A percentile compares a stretch with the other conserved stretches of the same genome.
phyloP scores from a whole-genome alignment of 2,888 invertebrate species.

The Polymixis flavicincta region DNA sequence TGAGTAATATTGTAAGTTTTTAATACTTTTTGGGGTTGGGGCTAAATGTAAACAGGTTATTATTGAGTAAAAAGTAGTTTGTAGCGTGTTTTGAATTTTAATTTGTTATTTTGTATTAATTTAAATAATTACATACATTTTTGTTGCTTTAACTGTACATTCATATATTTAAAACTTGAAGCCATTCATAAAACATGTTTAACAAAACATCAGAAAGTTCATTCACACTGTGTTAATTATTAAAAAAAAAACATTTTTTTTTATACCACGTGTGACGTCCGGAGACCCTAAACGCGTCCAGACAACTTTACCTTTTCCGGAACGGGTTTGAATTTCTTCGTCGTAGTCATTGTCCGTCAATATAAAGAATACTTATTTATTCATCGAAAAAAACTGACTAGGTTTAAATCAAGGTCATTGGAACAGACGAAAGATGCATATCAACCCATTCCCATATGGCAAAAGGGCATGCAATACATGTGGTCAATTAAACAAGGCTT shows the following conservation, averaged over 20 bases:
- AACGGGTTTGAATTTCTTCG: constrained; percentile 13
- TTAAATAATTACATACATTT: background rate
- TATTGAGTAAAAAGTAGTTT: background rate
- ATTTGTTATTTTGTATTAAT: background rate
- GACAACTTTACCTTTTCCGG: constrained; percentile 21
- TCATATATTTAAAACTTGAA: background rate
- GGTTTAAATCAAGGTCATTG: constrained; percentile 20
- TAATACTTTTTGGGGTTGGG: constrained; percentile 17
- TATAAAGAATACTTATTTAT: background rate
- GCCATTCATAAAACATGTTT: too few relatives aligned
- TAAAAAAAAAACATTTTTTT: constrained; percentile 4
- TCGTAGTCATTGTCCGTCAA: background rate
- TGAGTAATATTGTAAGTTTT: constrained; percentile 71
- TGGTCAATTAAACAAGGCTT: constrained; percentile 39
- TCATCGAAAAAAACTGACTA: background rate
- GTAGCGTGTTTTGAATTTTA: background rate
- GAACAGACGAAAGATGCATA: constrained; percentile 34
- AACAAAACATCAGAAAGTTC: constrained; percentile 9
- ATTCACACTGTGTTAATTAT: constrained; percentile 7
- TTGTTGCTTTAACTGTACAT: constrained; percentile 1
- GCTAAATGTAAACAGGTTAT: background rate
- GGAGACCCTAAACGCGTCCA: constrained; percentile 10
- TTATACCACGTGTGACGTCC: constrained; percentile 35
- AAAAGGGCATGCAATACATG: constrained; percentile 40
- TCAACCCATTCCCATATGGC: constrained; percentile 40